These are phyloP conservation scores for Ceratina australensis DNA, from an alignment of 1,140 invertebrate species.

Conservation along the genomic window DNA sequence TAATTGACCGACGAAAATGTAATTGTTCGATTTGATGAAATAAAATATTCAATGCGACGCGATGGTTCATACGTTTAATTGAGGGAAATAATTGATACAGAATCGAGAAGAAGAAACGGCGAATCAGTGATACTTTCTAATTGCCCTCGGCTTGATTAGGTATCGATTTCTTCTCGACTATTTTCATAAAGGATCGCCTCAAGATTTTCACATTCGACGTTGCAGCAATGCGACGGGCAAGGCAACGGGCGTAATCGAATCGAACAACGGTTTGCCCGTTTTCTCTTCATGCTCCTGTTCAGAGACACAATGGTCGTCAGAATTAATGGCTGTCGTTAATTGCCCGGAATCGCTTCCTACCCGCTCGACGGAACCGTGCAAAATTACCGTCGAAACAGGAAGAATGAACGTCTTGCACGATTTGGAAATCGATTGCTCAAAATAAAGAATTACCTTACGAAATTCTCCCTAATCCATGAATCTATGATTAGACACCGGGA, in stretches of 20 bases:
- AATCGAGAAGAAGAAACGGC: neutral
- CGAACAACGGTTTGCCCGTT: neutral
- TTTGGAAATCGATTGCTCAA: conserved; percentile 5
- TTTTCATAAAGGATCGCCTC: neutral
- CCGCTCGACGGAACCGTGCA: conserved; percentile 11
- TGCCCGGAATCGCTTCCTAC: conserved; percentile 37
- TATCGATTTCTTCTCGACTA: conserved; percentile 34
- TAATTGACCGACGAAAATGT: too few species aligned
- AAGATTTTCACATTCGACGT: neutral
- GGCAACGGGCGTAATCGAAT: neutral
- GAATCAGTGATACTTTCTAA: conserved; percentile 32
- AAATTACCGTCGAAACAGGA: conserved; percentile 27
- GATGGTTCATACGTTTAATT: too few species aligned
- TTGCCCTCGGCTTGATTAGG: conserved; percentile 18
- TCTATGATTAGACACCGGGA: too few species aligned
- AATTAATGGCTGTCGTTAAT: conserved; percentile 44
- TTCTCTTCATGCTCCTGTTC: conserved; percentile 51
- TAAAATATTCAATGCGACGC: too few species aligned
- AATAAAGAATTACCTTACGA: neutral
- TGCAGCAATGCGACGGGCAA: too few species aligned
- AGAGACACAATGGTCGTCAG: conserved; percentile 34
- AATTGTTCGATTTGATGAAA: too few species aligned
- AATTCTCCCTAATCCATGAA: neutral
- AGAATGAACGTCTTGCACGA: neutral
- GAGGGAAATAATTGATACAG: too few species aligned